Percentiles rank a stretch among this genome's conserved stretches.
Conservation (phyloP, 2,888 invertebrate genomes). For the Cerceris rybyensis region DNA sequence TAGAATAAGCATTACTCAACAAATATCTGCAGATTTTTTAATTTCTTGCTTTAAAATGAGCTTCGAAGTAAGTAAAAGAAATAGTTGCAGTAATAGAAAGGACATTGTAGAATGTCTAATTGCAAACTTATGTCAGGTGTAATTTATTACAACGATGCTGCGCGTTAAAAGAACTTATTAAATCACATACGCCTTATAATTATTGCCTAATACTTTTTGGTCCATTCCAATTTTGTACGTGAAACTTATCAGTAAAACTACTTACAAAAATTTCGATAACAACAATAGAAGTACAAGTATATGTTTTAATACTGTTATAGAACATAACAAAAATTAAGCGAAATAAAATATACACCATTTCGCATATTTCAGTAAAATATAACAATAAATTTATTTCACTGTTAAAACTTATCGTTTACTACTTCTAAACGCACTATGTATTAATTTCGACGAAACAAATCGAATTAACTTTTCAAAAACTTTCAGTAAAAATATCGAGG, state of each 20-base stretch:
- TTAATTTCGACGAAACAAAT: too few species aligned
- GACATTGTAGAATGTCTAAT: not conserved
- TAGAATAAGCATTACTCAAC: too few species aligned
- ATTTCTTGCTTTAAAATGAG: not conserved
- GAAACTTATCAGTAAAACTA: slow-evolving; percentile 19
- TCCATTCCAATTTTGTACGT: not conserved
- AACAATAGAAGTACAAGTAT: not conserved
- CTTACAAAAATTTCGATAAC: slow-evolving; percentile 8
- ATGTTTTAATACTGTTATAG: slow-evolving; percentile 38
- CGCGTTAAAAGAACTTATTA: slow-evolving; percentile 22
- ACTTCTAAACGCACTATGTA: too few species aligned
- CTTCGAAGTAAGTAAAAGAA: not conserved
- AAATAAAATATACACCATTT: too few species aligned
- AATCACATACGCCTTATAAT: slow-evolving; percentile 39
- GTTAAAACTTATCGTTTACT: too few species aligned
- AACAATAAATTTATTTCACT: too few species aligned
- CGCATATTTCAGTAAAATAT: too few species aligned
- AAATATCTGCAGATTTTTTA: too few species aligned
- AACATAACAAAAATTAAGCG: slow-evolving; percentile 8
- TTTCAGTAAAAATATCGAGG: too few species aligned
- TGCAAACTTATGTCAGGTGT: slow-evolving; percentile 9
- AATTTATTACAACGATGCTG: slow-evolving; percentile 50
- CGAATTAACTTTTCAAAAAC: too few species aligned
- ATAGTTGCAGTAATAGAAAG: not conserved
- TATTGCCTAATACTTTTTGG: slow-evolving; percentile 31